phyloP scores from a whole-genome alignment of 2,797 vertebrate species.

The Phoebastria nigripes region DNA sequence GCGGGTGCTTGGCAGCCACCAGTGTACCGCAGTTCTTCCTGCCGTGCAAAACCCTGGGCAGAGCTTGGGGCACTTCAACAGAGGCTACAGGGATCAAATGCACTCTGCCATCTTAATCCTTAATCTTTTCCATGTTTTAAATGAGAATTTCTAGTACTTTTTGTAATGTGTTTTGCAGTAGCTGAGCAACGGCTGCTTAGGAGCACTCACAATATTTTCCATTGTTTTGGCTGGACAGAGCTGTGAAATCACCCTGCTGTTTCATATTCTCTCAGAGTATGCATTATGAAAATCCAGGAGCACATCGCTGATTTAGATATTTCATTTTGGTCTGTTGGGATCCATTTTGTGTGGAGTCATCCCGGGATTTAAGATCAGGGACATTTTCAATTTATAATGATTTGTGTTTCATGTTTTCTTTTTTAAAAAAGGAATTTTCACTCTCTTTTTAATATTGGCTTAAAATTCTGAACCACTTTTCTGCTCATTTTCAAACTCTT shows the following conservation, averaged over 20 bases:
- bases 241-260: neutral
- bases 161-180: conserved; percentile 31
- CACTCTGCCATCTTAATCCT: neutral
- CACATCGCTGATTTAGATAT: neutral
- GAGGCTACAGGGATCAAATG: neutral
- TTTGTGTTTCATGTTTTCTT: neutral
- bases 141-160: neutral
- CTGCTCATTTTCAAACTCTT: neutral
- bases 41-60: neutral
- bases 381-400: neutral
- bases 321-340: neutral
- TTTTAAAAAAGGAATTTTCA: neutral
- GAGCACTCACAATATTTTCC: conserved; percentile 30
- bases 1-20: neutral
- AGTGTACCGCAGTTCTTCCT: neutral
- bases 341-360: neutral
- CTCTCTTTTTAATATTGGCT: neutral
- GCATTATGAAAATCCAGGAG: neutral
- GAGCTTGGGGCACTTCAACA: neutral
- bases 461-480: neutral
- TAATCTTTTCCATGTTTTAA: neutral
- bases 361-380: neutral
- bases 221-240: conserved; percentile 48
- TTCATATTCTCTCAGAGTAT: neutral
- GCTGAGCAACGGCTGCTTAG: conserved; percentile 23